These are phyloP conservation scores for Crossaster papposus DNA, from an alignment of 53 echinoderm and acorn worm species.

Conservation along the genomic window DNA sequence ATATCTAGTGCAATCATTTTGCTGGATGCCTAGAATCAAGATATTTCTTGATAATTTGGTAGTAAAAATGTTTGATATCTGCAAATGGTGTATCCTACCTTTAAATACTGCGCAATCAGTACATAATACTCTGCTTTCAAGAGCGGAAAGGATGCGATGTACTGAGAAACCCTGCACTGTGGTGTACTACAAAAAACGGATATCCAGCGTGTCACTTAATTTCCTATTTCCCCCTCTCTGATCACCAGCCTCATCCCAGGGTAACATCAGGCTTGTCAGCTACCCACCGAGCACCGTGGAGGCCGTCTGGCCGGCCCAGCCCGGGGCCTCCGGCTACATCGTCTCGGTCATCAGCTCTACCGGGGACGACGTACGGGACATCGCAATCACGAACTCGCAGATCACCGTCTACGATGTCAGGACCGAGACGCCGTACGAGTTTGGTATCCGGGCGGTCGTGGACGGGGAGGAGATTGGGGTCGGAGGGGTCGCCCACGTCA, in stretches of 20 bases:
- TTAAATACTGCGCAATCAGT: no score
- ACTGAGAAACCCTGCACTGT: no score
- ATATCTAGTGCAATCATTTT: no score
- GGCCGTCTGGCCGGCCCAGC: constrained; percentile 29
- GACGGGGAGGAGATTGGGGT: constrained; percentile 25
- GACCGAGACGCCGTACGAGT: constrained; percentile 30
- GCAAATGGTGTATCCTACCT: no score
- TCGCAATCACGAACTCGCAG: constrained; percentile 9
- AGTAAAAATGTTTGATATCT: no score
- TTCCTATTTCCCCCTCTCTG: neutral
- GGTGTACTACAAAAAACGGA: no score
- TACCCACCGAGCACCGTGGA: constrained; percentile 39
- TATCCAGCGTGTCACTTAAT: no score
- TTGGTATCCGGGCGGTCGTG: constrained; percentile 34
- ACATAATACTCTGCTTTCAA: no score
- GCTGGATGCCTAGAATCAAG: no score
- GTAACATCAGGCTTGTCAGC: constrained; percentile 1
- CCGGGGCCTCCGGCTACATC: constrained; percentile 18
- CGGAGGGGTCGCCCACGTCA: constrained; percentile 18
- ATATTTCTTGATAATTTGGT: no score
- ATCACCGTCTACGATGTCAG: constrained; percentile 35
- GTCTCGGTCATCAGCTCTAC: constrained; percentile 40
- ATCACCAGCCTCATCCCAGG: neutral
- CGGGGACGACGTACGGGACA: constrained; percentile 43
- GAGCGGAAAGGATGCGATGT: no score